Evolutionary conservation across 2,797 vertebrate genomes (phyloP).

Genomic region (Chiroxiphia lanceolata): DNA sequence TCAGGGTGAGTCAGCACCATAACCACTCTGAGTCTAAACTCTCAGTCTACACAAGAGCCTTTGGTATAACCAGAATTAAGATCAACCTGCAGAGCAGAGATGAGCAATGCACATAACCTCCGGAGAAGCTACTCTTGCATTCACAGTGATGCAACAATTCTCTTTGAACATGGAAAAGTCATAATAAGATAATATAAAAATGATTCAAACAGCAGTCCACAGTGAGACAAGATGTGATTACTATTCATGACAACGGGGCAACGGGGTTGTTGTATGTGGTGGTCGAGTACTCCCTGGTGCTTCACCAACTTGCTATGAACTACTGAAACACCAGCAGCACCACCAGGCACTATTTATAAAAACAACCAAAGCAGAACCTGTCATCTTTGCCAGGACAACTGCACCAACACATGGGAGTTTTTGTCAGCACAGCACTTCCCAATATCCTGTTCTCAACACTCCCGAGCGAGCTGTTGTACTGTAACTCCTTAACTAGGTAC

Average conservation of each 20-base stretch:
- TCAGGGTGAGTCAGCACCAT: not conserved
- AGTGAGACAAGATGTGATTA: not conserved
- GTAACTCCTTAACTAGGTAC: not conserved
- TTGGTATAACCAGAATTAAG: not conserved
- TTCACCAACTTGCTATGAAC: not conserved
- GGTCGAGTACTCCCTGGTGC: not conserved
- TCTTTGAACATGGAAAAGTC: not conserved
- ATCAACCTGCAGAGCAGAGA: not conserved
- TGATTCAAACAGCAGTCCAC: not conserved
- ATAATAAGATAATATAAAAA: not conserved
- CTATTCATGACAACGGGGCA: rapidly evolving
- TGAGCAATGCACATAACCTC: not conserved
- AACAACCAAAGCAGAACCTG: not conserved
- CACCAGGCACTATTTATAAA: not conserved
- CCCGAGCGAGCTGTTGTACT: not conserved
- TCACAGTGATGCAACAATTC: not conserved
- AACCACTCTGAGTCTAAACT: not conserved
- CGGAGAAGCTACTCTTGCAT: not conserved
- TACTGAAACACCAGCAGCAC: not conserved
- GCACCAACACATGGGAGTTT: not conserved
- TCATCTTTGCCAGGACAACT: not conserved
- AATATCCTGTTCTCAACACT: not conserved
- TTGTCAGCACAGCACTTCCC: not conserved
- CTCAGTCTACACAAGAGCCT: not conserved
- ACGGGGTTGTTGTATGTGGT: not conserved